phyloP scores from a whole-genome alignment of 2,888 invertebrate genomes.

The Troilus luridus region DNA sequence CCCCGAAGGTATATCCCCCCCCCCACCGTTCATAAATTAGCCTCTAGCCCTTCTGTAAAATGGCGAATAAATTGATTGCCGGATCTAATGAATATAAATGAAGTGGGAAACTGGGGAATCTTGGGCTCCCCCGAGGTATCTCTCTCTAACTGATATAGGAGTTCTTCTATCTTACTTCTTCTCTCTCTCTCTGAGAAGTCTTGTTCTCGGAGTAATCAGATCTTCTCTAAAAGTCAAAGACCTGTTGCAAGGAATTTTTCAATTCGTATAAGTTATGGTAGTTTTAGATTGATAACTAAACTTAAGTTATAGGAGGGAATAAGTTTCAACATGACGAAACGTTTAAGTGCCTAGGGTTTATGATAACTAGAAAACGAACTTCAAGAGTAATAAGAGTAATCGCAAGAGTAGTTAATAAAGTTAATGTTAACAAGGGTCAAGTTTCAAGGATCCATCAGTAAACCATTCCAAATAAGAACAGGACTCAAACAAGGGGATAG shows the following conservation, averaged over 20 bases:
- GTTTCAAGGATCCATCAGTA: no score
- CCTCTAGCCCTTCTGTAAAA: conserved; percentile 56
- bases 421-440: no score
- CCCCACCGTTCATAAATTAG: conserved; percentile 51
- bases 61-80: conserved; percentile 63
- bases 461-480: no score
- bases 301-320: no score
- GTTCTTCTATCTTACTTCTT: not conserved
- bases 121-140: not conserved
- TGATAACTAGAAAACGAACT: no score
- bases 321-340: no score
- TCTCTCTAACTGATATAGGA: not conserved
- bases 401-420: no score
- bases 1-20: conserved; percentile 41
- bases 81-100: conserved; percentile 64
- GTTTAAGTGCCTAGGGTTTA: no score
- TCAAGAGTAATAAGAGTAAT: no score
- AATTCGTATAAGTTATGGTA: not conserved
- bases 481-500: no score
- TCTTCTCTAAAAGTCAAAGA: not conserved
- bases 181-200: not conserved
- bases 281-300: no score
- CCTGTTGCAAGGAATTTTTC: not conserved
- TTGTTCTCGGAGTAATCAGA: not conserved
- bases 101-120: conserved; percentile 58